Evolutionary conservation across 1,140 invertebrate species (phyloP).

Genomic region (Bombus sylvicola): DNA sequence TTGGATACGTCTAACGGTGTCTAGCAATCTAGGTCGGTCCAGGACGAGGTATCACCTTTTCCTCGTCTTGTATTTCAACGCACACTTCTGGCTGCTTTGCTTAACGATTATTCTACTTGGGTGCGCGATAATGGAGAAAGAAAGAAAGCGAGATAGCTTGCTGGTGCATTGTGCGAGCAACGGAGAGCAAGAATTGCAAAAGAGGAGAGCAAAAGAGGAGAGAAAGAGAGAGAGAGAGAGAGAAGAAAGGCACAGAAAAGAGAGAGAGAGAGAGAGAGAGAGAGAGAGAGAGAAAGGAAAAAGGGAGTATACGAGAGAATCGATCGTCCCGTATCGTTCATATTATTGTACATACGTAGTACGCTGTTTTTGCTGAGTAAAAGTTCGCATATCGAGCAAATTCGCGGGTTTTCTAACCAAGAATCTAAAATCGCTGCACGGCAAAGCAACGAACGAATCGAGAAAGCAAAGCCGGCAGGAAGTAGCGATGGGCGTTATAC

Average conservation of each 20-base stretch:
- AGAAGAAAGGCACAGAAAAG: neutral
- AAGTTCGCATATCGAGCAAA: neutral
- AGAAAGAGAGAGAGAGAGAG: neutral
- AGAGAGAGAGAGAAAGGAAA: neutral
- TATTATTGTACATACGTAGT: neutral
- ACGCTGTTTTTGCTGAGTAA: neutral
- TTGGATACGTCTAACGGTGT: neutral
- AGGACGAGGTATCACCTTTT: slow-evolving; percentile 7
- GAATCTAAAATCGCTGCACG: neutral
- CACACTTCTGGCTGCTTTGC: neutral
- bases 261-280: neutral
- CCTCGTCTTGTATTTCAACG: slow-evolving; percentile 10
- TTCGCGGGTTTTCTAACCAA: neutral
- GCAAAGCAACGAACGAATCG: neutral
- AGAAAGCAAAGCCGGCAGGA: neutral
- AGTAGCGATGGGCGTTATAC: neutral
- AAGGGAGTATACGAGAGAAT: neutral
- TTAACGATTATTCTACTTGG: neutral
- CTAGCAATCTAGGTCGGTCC: slow-evolving; percentile 23
- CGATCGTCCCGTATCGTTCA: neutral
- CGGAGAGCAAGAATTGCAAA: slow-evolving; percentile 11
- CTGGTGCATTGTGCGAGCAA: neutral
- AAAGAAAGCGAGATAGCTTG: slow-evolving; percentile 1
- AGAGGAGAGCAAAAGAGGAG: neutral
- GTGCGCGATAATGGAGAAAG: neutral